Base-by-base conservation (phyloP, 1,140 invertebrate species). In the Magallana ariakensis region DNA sequence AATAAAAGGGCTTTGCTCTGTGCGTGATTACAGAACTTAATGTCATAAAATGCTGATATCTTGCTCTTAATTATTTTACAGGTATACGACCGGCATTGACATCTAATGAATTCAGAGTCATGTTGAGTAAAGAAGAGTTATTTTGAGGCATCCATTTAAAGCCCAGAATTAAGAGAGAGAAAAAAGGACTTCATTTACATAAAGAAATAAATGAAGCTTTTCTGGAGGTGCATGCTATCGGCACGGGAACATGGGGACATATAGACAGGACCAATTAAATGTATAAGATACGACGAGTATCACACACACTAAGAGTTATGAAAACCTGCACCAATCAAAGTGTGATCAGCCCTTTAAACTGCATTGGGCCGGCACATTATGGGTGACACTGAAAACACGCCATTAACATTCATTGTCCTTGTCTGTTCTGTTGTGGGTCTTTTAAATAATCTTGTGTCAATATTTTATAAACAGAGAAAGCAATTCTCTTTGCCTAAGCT, bases 401-500 rank as follows among this genome's bases (percentile, higher is more conserved):
- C 83, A 55, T 62, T 86, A 82, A 85, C 83, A 84, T 83, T 88
- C 33, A 26, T 82, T 70, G 75, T 89, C 11, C 86, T 89, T 80
- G 86, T 83, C 22, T 85, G 84, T n/a, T 75, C 88, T 66, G 33
- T 86, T 13, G 70, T 85, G 22, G 85, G 89, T 19, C 55, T 88
- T 54, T 11, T 66, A 56, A 58, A 80, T 53, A 87, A 87, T 60
- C 56, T 85, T 54, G 55, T 70, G 70, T 87, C 86, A 80, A 57
- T 89, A 0, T 26, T 90, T 33, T 87, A 87, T 57, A 90, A 89
- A 86, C 55, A 89, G 53, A 66, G 83, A 53, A 86, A 83, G 6
- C 84, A 88, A 55, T 90, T 90, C 66, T 87, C 88, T 26, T 80
- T 92, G 58, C 91, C 91, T 0, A 88, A 87, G 66, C 81, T 90